Conservation (phyloP, 2,113 vertebrate genomes). For the Podarcis cretensis region DNA sequence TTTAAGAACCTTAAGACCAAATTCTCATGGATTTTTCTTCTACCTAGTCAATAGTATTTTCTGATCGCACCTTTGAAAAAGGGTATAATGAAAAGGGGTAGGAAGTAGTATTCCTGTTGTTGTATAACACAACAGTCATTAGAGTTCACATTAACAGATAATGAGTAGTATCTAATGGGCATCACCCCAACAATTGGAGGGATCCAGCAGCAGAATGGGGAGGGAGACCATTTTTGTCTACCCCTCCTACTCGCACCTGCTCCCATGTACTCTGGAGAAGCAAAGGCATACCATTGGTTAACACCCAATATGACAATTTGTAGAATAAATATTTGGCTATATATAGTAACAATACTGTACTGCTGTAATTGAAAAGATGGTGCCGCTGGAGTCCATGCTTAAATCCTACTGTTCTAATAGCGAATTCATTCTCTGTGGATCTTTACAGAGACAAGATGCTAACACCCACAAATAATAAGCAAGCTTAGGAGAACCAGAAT, state of each 20-base stretch:
- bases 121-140: too few relatives aligned
- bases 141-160: background rate
- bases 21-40: too few relatives aligned
- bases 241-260: background rate
- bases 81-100: too few relatives aligned
- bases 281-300: background rate
- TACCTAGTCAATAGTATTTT: too few relatives aligned
- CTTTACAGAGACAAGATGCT: background rate
- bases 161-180: background rate
- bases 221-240: background rate
- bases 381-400: too few relatives aligned
- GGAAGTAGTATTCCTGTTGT: too few relatives aligned
- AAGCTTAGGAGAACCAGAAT: background rate
- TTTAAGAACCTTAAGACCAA: background rate
- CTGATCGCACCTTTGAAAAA: too few relatives aligned
- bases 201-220: background rate
- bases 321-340: too few relatives aligned
- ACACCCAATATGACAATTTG: background rate
- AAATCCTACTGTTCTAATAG: background rate
- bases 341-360: too few relatives aligned
- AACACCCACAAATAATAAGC: background rate
- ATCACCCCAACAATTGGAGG: background rate
- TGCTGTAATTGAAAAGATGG: too few relatives aligned
- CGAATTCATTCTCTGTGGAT: background rate
- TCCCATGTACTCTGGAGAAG: background rate